These are phyloP conservation scores for Acrossocheilus wenchowensis DNA, from an alignment of 2,797 vertebrate species.

Conservation along the genomic window DNA sequence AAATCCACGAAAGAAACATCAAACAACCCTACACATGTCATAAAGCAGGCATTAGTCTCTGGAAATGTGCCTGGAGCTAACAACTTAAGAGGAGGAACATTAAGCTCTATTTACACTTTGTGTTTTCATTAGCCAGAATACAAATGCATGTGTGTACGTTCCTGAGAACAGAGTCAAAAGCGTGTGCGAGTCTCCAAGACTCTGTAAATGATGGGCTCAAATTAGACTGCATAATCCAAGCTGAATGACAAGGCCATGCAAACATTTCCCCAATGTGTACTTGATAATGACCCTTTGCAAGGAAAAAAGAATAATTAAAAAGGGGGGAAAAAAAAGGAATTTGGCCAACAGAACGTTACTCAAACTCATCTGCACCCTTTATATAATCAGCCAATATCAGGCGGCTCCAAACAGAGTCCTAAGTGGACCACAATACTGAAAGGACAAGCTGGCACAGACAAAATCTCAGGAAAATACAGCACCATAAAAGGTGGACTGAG, in stretches of 20 bases:
- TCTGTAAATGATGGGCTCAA: constrained; percentile 46
- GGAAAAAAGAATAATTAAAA: constrained; percentile 19
- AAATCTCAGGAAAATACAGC: constrained; percentile 48
- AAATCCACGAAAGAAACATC: constrained; percentile 14
- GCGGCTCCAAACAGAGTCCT: constrained; percentile 19
- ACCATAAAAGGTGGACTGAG: constrained; percentile 56
- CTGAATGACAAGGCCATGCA: constrained; percentile 47
- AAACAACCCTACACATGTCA: constrained; percentile 19
- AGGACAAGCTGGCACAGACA: constrained; percentile 32
- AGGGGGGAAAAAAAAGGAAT: constrained; percentile 21
- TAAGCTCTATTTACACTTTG: constrained; percentile 22
- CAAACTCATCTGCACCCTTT: constrained; percentile 39
- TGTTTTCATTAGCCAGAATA: constrained; percentile 19
- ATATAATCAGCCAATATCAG: constrained; percentile 41
- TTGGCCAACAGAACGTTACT: constrained; percentile 42
- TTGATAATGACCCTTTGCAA: constrained; percentile 50
- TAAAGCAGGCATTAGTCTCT: constrained; percentile 37
- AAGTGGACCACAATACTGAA: constrained; percentile 33
- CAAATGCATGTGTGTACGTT: neutral
- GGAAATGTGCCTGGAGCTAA: constrained; percentile 34
- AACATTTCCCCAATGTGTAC: constrained; percentile 48
- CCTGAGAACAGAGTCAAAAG: constrained; percentile 24
- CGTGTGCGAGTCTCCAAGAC: neutral
- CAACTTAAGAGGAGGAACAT: constrained; percentile 6
- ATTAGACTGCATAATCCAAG: constrained; percentile 45